Percentiles rank a stretch among this genome's conserved stretches.
Conservation (phyloP, 2,113 vertebrate genomes). For the Corydoras sp. region DNA sequence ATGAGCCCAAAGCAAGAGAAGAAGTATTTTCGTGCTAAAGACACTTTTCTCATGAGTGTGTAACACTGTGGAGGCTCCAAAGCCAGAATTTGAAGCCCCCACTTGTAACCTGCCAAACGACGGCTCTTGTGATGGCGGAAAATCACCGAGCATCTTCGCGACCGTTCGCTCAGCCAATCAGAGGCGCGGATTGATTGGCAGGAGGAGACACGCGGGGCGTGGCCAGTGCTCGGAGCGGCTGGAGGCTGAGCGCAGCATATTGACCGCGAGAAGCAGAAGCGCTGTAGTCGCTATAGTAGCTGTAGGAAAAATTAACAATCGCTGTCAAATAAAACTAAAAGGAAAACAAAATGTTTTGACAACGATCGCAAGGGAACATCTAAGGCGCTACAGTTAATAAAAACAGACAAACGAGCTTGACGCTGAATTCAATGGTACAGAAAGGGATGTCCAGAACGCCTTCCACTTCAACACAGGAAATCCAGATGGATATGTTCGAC, state of each 20-base stretch:
- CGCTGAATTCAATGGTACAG: slow-evolving; percentile 87
- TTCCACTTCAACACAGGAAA: slow-evolving; percentile 93
- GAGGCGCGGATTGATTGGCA: background rate
- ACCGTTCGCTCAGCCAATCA: background rate
- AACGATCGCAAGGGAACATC: slow-evolving; percentile 50
- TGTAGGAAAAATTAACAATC: slow-evolving; percentile 20
- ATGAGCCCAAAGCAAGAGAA: too few relatives aligned
- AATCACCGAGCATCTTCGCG: background rate
- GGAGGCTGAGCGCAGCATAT: slow-evolving; percentile 3
- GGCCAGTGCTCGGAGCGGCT: background rate
- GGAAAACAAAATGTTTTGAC: slow-evolving; percentile 17
- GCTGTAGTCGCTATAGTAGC: slow-evolving; percentile 46
- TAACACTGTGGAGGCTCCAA: too few relatives aligned
- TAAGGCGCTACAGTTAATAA: slow-evolving; percentile 38
- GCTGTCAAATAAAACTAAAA: background rate
- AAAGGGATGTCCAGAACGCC: slow-evolving; percentile 96
- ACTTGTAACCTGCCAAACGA: too few relatives aligned
- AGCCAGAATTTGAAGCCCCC: too few relatives aligned
- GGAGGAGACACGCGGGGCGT: background rate
- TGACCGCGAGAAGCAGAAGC: slow-evolving; percentile 37
- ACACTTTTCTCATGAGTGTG: too few relatives aligned
- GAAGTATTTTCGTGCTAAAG: too few relatives aligned
- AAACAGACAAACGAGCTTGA: slow-evolving; percentile 48
- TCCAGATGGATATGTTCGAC: slow-evolving; percentile 95
- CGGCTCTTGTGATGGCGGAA: background rate